A percentile compares a stretch with the other conserved stretches of the same genome.
phyloP scores from a whole-genome alignment of 2,113 vertebrate species.

The Oryzias melastigma region DNA sequence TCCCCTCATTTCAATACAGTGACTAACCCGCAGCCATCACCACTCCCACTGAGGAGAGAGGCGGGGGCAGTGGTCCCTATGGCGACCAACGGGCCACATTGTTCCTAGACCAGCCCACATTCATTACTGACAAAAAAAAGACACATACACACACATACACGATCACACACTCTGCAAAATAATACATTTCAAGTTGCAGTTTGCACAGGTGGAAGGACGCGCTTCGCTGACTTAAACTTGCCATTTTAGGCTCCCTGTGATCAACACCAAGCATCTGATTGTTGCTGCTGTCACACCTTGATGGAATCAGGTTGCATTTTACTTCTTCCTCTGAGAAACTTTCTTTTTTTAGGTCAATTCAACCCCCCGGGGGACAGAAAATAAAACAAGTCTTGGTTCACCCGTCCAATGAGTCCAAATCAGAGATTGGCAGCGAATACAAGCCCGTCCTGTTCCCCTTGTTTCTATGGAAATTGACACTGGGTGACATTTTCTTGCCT shows the following conservation, averaged over 20 bases:
- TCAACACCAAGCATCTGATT: constrained; percentile 37
- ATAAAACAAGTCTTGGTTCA: constrained; percentile 40
- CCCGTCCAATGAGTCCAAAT: constrained; percentile 46
- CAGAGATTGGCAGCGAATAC: constrained; percentile 58
- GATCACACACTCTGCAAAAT: constrained; percentile 48
- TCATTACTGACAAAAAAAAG: constrained; percentile 80
- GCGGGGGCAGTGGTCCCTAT: constrained; percentile 76
- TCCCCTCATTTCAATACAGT: constrained; percentile 75
- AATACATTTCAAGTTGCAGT: constrained; percentile 51
- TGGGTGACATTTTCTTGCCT: constrained; percentile 68
- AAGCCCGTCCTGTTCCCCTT: constrained; percentile 52
- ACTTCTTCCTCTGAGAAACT: constrained; percentile 37
- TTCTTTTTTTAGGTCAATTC: constrained; percentile 45
- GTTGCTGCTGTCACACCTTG: constrained; percentile 44
- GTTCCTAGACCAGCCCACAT: constrained; percentile 79
- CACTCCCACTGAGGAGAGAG: constrained; percentile 70
- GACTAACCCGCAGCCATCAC: constrained; percentile 68
- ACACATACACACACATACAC: constrained; percentile 42
- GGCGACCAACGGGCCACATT: constrained; percentile 81
- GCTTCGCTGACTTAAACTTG: not conserved
- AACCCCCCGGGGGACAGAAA: constrained; percentile 34
- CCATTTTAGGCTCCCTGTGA: constrained; percentile 16
- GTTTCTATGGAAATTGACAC: constrained; percentile 78
- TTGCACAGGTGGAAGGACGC: constrained; percentile 38
- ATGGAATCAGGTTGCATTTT: constrained; percentile 54